Conservation (phyloP, 2,888 invertebrate species). For the Melanchra persicariae region DNA sequence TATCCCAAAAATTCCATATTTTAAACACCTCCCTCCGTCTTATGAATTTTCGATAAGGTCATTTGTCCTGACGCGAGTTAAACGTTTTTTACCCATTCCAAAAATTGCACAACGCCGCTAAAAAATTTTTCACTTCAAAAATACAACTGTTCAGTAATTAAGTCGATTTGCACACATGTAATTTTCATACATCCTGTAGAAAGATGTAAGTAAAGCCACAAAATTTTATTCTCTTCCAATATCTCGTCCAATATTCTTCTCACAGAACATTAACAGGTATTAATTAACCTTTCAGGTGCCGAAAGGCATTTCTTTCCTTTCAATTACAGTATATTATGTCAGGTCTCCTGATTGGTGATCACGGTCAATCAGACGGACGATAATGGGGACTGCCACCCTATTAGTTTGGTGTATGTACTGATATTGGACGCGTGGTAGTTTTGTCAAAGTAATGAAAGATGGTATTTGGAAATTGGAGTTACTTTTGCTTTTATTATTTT, state of each 20-base stretch:
- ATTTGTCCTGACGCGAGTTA: no score
- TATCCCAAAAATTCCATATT: no score
- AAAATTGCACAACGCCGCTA: no score
- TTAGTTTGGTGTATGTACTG: constrained; percentile 59
- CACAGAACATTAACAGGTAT: constrained; percentile 59
- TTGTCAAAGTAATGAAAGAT: constrained; percentile 19
- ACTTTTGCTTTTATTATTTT: not conserved
- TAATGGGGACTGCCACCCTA: constrained; percentile 68
- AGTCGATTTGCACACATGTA: no score
- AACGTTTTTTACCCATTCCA: no score
- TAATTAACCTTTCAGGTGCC: constrained; percentile 67
- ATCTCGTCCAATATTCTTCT: constrained; percentile 38
- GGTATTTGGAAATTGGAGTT: not conserved
- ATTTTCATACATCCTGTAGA: no score
- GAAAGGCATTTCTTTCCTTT: constrained; percentile 65
- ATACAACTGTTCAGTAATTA: no score
- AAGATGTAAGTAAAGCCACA: not conserved
- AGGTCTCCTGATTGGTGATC: constrained; percentile 61
- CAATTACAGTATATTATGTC: constrained; percentile 60
- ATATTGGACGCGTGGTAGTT: constrained; percentile 28
- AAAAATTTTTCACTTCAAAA: no score
- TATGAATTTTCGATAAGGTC: no score
- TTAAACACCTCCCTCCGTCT: no score
- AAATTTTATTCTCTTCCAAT: not conserved
- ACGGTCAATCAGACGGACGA: constrained; percentile 68